Evolutionary conservation across 2,888 invertebrate genomes (phyloP).

Genomic region (Yponomeuta evonymella): DNA sequence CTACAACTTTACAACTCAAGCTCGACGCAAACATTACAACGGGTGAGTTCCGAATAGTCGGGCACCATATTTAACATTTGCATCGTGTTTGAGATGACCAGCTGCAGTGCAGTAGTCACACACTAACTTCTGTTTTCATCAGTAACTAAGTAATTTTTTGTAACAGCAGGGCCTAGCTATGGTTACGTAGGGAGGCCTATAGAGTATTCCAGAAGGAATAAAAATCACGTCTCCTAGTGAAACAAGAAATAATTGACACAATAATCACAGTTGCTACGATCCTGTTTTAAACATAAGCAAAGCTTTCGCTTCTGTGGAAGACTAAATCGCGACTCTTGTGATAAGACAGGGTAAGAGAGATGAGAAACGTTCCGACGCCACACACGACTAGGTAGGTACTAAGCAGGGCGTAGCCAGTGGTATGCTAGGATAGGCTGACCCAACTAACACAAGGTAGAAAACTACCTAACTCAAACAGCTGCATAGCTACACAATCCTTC

Average conservation of each 20-base stretch:
- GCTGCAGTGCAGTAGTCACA: not conserved
- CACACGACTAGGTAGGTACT: not conserved
- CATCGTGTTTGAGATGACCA: not conserved
- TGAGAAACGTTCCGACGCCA: not conserved
- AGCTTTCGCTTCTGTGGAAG: slow-evolving; percentile 68
- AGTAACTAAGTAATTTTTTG: not conserved
- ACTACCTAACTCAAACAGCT: too few species aligned
- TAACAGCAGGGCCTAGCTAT: slow-evolving; percentile 38
- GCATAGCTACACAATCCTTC: too few species aligned
- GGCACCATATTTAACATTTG: not conserved
- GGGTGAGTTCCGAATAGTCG: not conserved
- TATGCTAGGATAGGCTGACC: too few species aligned
- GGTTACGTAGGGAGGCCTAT: not conserved
- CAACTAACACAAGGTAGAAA: too few species aligned
- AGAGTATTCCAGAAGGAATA: not conserved
- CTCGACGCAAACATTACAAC: not conserved
- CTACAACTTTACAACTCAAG: not conserved
- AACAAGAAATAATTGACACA: slow-evolving; percentile 73
- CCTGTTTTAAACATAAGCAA: slow-evolving; percentile 62
- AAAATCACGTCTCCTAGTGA: not conserved
- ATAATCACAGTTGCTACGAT: slow-evolving; percentile 72
- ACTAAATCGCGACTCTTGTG: slow-evolving; percentile 39
- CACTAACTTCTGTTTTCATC: not conserved
- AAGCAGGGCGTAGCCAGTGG: not conserved
- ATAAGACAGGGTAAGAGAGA: not conserved